Evolutionary conservation across 2,113 vertebrate species (phyloP), one percentile per base, ranked within the genome.

Genomic region (Pluvialis apricaria): DNA sequence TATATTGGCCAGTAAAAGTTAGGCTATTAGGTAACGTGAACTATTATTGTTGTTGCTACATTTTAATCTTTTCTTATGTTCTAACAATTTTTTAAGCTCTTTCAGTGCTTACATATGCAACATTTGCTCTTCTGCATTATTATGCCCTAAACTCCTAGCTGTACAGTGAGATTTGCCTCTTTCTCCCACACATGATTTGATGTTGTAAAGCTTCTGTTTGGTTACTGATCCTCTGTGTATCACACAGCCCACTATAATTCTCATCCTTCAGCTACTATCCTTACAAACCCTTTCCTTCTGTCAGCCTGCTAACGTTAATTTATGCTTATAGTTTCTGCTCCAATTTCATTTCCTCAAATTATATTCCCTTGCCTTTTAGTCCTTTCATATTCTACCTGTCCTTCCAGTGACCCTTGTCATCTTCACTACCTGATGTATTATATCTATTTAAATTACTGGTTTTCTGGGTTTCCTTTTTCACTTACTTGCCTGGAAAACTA

Each of bases 281-380:
- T 93, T 71, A 95, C 42, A 92, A 90, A 86, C 77, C 76, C 36
- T 57, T 64, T 96, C 72, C 36, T 94, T 88, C 94, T 94, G 57
- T 57, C 80, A 94, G 81, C 49, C 28, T 57, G 25, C 25, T 75
- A 82, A 89, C 40, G 69, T 65, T 90, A 94, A 93, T 92, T 96
- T 94, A 88, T 79, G 36, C 69, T 89, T 79, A 71, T 57, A 89
- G 49, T 81, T 96, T 94, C 86, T 96, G 45, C 57, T 91, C 31
- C 66, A 45, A 82, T 94, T 93, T 88, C 8, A 82, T 95, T 93
- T 94, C 61, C 57, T 95, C 61, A 84, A 72, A 93, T 92, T 64
- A 93, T 83, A 16, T 71, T 81, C 65, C 65, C 31, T 75, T 75
- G 26, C 38, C 66, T 69, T 88, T 88, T 40, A 88, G 81, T 49